phyloP scores from a whole-genome alignment of 2,888 invertebrate genomes.

The Drosophila phalerata region DNA sequence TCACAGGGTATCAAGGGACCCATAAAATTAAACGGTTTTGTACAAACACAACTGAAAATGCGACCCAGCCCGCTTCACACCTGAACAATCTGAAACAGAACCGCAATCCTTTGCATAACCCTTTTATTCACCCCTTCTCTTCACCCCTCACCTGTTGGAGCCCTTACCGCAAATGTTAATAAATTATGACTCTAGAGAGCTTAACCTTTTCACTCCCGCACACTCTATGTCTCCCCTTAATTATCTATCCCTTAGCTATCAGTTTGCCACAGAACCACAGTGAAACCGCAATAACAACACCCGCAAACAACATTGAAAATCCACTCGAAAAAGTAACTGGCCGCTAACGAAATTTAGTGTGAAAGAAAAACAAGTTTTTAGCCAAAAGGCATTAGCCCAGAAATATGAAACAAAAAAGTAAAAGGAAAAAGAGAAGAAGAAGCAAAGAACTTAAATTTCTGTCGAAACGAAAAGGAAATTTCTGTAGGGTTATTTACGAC shows the following conservation, averaged over 20 bases:
- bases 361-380: slow-evolving; percentile 71
- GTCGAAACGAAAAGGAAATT: slow-evolving; percentile 62
- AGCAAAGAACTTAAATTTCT: slow-evolving; percentile 10
- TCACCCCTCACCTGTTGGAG: not conserved
- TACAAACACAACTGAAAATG: slow-evolving; percentile 19
- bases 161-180: slow-evolving; percentile 71
- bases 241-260: slow-evolving; percentile 38
- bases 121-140: not conserved
- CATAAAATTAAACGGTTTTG: slow-evolving; percentile 54
- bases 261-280: slow-evolving; percentile 42
- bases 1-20: not conserved
- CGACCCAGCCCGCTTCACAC: slow-evolving; percentile 41
- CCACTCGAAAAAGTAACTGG: slow-evolving; percentile 68
- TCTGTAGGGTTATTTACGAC: slow-evolving; percentile 82
- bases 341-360: slow-evolving; percentile 79
- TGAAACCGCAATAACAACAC: slow-evolving; percentile 68
- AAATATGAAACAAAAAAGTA: slow-evolving; percentile 48
- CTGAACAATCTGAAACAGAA: slow-evolving; percentile 49
- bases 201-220: slow-evolving; percentile 56
- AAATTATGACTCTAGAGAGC: slow-evolving; percentile 72
- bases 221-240: slow-evolving; percentile 1
- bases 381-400: slow-evolving; percentile 74
- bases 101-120: slow-evolving; percentile 28
- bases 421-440: slow-evolving; percentile 2
- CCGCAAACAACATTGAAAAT: slow-evolving; percentile 73